Evolutionary conservation across 2,113 vertebrate species (phyloP).

Genomic region (Fulica atra): DNA sequence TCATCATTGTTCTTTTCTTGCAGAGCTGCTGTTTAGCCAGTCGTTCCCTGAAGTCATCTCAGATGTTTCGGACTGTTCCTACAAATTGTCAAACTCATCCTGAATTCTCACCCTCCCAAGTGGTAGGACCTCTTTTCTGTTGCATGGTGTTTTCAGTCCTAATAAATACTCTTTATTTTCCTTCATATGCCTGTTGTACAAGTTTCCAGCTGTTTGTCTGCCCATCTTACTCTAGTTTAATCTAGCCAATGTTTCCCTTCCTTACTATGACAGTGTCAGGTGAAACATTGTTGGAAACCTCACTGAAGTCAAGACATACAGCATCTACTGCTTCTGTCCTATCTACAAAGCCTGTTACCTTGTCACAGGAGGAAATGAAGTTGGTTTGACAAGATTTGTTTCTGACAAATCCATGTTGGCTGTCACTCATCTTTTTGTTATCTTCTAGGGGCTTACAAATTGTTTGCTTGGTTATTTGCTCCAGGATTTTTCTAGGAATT

Average conservation of each 20-base stretch:
- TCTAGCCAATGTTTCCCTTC: not conserved
- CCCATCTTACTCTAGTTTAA: not conserved
- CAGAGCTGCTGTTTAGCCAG: not conserved
- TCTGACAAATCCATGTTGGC: slow-evolving; percentile 24
- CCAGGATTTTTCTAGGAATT: slow-evolving; percentile 48
- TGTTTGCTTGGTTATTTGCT: slow-evolving; percentile 57
- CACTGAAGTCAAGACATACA: not conserved
- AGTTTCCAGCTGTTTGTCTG: not conserved
- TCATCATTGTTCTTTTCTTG: not conserved
- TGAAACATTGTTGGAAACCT: not conserved
- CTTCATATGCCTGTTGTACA: not conserved
- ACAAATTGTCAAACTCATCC: not conserved
- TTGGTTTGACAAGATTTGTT: not conserved
- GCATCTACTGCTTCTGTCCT: not conserved
- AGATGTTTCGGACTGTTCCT: not conserved
- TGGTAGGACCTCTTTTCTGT: not conserved
- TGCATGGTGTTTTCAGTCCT: not conserved
- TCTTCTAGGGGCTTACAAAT: slow-evolving; percentile 37
- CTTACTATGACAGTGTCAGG: not conserved
- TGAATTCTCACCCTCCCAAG: not conserved
- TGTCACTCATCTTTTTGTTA: slow-evolving; percentile 60
- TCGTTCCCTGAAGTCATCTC: not conserved
- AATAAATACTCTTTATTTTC: not conserved
- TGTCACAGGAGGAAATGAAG: not conserved
- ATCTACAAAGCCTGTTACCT: not conserved